These are phyloP conservation scores for Coecobrya sp. DNA, from an alignment of 2,888 invertebrate genomes.

Conservation along the genomic window DNA sequence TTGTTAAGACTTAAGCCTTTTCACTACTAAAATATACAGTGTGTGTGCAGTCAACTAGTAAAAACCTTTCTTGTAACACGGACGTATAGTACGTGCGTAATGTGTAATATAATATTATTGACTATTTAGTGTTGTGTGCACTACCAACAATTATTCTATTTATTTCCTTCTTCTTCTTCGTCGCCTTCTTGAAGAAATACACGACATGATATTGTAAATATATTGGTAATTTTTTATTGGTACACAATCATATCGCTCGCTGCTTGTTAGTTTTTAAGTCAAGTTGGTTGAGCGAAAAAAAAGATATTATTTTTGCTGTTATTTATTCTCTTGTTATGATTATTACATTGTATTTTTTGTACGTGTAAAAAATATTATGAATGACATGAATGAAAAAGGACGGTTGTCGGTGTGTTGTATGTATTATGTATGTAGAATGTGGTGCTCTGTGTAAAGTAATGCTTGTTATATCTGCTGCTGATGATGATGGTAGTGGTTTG, in stretches of 20 bases:
- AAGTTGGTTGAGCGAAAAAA: neutral
- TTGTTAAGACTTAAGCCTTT: conserved; percentile 12
- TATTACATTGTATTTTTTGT: conserved; percentile 35
- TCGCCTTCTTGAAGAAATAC: conserved; percentile 19
- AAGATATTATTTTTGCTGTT: conserved; percentile 12
- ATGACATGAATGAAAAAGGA: conserved; percentile 37
- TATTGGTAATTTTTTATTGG: conserved; percentile 30
- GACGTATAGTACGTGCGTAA: no score
- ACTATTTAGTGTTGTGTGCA: neutral
- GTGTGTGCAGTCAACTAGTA: neutral
- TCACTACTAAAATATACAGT: no score
- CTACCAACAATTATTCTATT: neutral
- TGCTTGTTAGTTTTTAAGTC: neutral
- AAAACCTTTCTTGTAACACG: conserved; percentile 32
- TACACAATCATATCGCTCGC: conserved; percentile 24
- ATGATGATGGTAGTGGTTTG: neutral
- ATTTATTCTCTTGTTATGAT: conserved; percentile 16
- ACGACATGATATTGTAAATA: conserved; percentile 8
- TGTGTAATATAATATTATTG: neutral
- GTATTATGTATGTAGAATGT: no score
- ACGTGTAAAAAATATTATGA: conserved; percentile 3
- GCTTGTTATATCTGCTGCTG: neutral
- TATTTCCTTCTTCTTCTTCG: conserved; percentile 40
- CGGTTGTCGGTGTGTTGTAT: conserved; percentile 20
- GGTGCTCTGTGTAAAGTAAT: neutral